Conservation (phyloP, 2,797 vertebrate genomes). For the Pipistrellus pygmaeus region DNA sequence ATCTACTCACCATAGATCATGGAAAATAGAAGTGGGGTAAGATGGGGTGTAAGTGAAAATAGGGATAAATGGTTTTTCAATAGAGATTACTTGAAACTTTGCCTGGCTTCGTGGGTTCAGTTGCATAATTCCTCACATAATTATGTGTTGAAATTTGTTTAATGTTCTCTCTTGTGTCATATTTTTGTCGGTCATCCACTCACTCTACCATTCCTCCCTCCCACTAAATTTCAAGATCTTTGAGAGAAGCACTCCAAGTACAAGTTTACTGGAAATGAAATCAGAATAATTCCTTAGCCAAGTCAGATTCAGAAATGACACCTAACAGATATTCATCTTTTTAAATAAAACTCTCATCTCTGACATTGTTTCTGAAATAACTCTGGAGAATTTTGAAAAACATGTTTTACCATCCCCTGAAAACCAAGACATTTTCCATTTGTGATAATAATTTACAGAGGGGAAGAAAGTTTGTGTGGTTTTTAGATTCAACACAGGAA, state of each 20-base stretch:
- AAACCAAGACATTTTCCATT: slow-evolving; percentile 68
- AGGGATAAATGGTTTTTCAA: background rate
- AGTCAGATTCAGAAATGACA: slow-evolving; percentile 5
- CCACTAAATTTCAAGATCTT: background rate
- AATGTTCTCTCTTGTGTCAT: background rate
- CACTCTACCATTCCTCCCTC: background rate
- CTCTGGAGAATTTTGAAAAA: slow-evolving; percentile 51
- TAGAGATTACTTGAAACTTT: background rate
- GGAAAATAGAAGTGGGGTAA: background rate
- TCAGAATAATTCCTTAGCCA: background rate
- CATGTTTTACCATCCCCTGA: background rate
- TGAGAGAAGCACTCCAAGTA: background rate
- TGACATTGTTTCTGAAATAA: slow-evolving; percentile 45
- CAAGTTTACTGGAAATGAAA: slow-evolving; percentile 48
- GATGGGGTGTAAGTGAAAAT: background rate
- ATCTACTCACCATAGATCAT: background rate
- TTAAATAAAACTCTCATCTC: slow-evolving; percentile 45
- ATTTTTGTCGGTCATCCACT: background rate
- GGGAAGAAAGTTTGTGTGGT: slow-evolving; percentile 16
- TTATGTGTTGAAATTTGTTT: background rate
- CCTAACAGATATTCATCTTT: slow-evolving; percentile 13
- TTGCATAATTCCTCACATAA: background rate
- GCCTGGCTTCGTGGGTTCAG: background rate
- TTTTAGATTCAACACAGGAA: slow-evolving; percentile 73
- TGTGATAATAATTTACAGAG: slow-evolving; percentile 64